phyloP scores from a whole-genome alignment of 2,113 vertebrate species.

The Anseranas semipalmata region DNA sequence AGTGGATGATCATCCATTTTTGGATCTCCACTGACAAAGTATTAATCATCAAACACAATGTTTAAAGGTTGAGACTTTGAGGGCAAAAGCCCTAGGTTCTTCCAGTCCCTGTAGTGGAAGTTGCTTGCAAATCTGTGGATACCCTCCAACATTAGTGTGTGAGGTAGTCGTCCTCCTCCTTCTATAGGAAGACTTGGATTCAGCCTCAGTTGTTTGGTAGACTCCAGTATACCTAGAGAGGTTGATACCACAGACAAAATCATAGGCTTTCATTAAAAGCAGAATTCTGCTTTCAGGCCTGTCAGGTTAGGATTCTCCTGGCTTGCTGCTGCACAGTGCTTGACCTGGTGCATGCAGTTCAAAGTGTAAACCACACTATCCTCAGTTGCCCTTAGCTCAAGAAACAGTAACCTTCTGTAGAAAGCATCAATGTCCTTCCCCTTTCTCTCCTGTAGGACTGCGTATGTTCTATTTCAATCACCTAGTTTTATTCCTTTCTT shows the following conservation, averaged over 20 bases:
- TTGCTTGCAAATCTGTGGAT: neutral
- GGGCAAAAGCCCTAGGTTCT: neutral
- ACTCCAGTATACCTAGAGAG: neutral
- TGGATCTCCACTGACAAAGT: neutral
- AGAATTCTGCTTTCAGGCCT: neutral
- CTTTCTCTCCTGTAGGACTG: neutral
- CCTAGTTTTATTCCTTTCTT: neutral
- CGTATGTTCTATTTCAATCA: neutral
- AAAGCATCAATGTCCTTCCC: neutral
- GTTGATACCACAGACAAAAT: neutral
- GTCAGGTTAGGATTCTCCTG: neutral
- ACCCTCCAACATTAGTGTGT: neutral
- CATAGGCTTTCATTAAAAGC: neutral
- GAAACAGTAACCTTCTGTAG: neutral
- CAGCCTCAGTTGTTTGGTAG: neutral
- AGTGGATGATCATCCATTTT: neutral
- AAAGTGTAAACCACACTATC: neutral
- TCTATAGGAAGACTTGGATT: neutral
- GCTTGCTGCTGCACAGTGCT: neutral
- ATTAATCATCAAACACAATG: neutral
- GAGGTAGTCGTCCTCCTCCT: neutral
- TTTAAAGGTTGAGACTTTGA: neutral
- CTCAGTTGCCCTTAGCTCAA: neutral
- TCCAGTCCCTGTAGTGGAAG: neutral
- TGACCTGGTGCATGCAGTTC: neutral